A percentile compares a stretch with the other conserved stretches of the same genome.
These are phyloP conservation scores for Temnothorax unifasciatus DNA, from an alignment of 2,888 invertebrate genomes.

Conservation along the genomic window DNA sequence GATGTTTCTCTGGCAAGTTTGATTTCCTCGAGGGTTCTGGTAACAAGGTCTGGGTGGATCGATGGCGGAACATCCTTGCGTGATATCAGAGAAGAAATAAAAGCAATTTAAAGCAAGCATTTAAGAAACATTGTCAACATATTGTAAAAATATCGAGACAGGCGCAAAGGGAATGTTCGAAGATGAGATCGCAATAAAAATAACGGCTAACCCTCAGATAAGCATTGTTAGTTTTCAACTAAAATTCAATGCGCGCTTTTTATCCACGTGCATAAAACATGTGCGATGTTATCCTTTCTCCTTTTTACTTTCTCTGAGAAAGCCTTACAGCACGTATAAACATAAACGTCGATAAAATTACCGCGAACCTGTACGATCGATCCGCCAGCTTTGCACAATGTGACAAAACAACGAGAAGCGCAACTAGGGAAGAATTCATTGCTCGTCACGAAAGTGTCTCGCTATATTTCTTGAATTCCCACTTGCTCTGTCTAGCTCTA, in stretches of 20 bases:
- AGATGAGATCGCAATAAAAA: slow-evolving; percentile 13
- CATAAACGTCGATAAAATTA: slow-evolving; percentile 52
- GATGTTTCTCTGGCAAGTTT: slow-evolving; percentile 17
- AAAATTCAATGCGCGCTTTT: neutral
- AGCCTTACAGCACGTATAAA: slow-evolving; percentile 10
- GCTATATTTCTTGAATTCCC: slow-evolving; percentile 32
- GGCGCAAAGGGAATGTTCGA: neutral
- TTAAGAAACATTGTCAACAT: neutral
- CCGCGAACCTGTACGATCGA: slow-evolving; percentile 20
- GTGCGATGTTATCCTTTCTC: neutral
- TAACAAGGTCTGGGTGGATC: slow-evolving; percentile 54
- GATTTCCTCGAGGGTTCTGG: slow-evolving; percentile 39
- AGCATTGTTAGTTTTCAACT: slow-evolving; percentile 20
- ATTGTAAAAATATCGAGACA: slow-evolving; percentile 7
- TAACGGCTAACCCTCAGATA: neutral
- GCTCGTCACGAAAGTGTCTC: slow-evolving; percentile 28
- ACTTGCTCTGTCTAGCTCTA: slow-evolving; percentile 8
- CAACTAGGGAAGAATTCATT: slow-evolving; percentile 35
- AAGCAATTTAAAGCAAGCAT: neutral
- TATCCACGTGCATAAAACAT: slow-evolving; percentile 10
- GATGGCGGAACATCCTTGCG: slow-evolving; percentile 41
- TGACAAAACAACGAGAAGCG: slow-evolving; percentile 1
- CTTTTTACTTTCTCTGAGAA: slow-evolving; percentile 3
- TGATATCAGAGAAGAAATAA: slow-evolving; percentile 35
- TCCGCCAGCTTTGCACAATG: slow-evolving; percentile 18